Conservation (phyloP, 2,797 vertebrate species). For the Distichodus sexfasciatus region DNA sequence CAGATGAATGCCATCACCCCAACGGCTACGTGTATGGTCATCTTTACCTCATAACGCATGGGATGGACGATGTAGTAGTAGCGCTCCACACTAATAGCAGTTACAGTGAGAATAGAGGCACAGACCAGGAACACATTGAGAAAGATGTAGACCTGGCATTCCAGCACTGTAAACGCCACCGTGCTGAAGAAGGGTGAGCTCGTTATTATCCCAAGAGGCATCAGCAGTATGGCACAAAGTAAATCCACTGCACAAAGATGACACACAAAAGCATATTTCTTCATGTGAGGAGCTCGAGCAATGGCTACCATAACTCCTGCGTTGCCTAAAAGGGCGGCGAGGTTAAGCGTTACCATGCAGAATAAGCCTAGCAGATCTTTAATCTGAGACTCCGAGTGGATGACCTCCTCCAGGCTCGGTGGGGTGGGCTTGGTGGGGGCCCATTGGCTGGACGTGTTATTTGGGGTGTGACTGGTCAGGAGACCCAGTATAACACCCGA, state of each 20-base stretch:
- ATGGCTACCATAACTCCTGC: constrained; percentile 84
- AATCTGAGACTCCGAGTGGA: constrained; percentile 73
- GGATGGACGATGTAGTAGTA: constrained; percentile 93
- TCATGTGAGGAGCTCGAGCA: constrained; percentile 84
- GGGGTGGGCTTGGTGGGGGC: constrained; percentile 61
- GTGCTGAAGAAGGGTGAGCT: constrained; percentile 80
- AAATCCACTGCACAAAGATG: constrained; percentile 90
- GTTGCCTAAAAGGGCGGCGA: constrained; percentile 86
- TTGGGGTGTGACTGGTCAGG: constrained; percentile 52
- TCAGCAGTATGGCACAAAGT: constrained; percentile 85
- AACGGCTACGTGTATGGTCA: constrained; percentile 81
- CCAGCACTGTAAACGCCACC: constrained; percentile 76
- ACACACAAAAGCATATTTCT: constrained; percentile 87
- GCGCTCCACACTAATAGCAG: constrained; percentile 86
- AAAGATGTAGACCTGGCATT: constrained; percentile 84
- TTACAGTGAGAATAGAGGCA: constrained; percentile 89
- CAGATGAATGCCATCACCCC: constrained; percentile 80
- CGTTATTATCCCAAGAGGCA: constrained; percentile 87
- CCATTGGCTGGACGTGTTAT: constrained; percentile 61
- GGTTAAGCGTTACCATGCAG: constrained; percentile 86
- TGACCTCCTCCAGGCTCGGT: constrained; percentile 69
- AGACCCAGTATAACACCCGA: constrained; percentile 57
- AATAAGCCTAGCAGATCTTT: constrained; percentile 82
- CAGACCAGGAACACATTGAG: constrained; percentile 84
- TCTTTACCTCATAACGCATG: constrained; percentile 87